Conservation (phyloP, 2,888 invertebrate genomes). For the Agrochola macilenta region DNA sequence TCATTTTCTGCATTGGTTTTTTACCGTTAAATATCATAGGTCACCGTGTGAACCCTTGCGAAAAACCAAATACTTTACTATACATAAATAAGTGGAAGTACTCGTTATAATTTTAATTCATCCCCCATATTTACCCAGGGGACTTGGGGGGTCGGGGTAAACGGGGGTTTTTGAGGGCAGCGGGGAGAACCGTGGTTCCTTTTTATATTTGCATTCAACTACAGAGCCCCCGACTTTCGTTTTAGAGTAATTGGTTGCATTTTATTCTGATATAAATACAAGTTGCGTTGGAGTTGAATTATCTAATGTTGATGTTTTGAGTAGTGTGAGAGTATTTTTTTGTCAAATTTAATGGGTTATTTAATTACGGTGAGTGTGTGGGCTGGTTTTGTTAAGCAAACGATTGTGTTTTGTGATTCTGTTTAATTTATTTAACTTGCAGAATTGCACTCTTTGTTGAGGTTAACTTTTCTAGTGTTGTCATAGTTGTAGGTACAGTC, state of each 20-base stretch:
- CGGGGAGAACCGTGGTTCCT: conserved; percentile 30
- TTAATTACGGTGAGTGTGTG: conserved; percentile 17
- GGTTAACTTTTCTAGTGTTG: background rate
- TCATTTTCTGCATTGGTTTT: too few species aligned
- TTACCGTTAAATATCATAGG: background rate
- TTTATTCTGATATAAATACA: conserved; percentile 70
- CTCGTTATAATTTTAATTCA: conserved; percentile 84
- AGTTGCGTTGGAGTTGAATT: conserved; percentile 50
- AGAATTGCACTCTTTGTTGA: background rate
- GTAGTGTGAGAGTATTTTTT: background rate
- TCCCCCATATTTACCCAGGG: conserved; percentile 71
- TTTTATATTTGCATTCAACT: conserved; percentile 83
- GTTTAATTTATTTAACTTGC: background rate
- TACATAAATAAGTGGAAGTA: conserved; percentile 58
- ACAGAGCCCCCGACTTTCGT: conserved; percentile 75
- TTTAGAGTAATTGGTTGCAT: conserved; percentile 88
- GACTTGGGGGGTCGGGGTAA: conserved; percentile 58
- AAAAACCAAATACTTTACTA: conserved; percentile 38
- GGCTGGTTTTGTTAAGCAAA: background rate
- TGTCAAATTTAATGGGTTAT: conserved; percentile 4
- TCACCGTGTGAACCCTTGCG: background rate
- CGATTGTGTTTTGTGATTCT: background rate
- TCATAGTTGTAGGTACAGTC: too few species aligned
- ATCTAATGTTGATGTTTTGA: conserved; percentile 28
- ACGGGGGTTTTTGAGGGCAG: conserved; percentile 44